Percentiles rank a stretch among this genome's conserved stretches.
Evolutionary conservation across 2,113 vertebrate species (phyloP).

Genomic region (Myxocyprinus asiaticus): DNA sequence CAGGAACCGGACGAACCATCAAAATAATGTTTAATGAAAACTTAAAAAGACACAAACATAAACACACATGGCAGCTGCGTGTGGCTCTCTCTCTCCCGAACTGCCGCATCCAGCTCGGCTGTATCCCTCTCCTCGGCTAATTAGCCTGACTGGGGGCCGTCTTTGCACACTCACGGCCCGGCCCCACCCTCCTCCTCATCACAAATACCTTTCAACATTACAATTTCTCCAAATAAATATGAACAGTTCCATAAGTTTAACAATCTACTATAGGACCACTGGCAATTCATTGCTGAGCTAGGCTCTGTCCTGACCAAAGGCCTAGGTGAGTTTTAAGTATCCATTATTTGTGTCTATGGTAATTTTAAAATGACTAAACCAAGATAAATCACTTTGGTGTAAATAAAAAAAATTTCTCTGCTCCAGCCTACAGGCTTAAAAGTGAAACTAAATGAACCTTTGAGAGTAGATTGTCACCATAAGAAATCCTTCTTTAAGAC

Average conservation of each 20-base stretch:
- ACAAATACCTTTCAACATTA: too few species aligned
- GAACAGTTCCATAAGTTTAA: constrained; percentile 11
- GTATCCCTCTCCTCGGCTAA: too few species aligned
- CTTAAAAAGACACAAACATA: too few species aligned
- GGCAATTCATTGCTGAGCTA: constrained; percentile 24
- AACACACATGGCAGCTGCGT: too few species aligned
- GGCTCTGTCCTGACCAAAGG: constrained; percentile 21
- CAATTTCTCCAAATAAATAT: too few species aligned
- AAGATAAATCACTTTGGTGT: constrained; percentile 60
- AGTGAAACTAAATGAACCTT: constrained; percentile 84
- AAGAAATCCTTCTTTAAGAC: constrained; percentile 79
- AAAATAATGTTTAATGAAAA: too few species aligned
- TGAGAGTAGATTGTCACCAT: constrained; percentile 74
- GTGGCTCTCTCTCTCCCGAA: too few species aligned
- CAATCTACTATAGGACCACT: constrained; percentile 5
- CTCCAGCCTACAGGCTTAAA: constrained; percentile 70
- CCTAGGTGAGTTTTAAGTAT: constrained; percentile 10
- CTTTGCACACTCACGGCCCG: too few species aligned
- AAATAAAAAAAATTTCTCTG: constrained; percentile 47
- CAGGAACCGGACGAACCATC: too few species aligned
- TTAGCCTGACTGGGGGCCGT: too few species aligned
- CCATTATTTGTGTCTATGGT: constrained; percentile 32
- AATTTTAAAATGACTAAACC: constrained; percentile 72
- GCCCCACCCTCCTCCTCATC: too few species aligned
- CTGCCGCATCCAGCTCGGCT: too few species aligned